A percentile compares a stretch with the other conserved stretches of the same genome.
Conservation (phyloP, 1,140 invertebrate species). For the Patella vulgata region DNA sequence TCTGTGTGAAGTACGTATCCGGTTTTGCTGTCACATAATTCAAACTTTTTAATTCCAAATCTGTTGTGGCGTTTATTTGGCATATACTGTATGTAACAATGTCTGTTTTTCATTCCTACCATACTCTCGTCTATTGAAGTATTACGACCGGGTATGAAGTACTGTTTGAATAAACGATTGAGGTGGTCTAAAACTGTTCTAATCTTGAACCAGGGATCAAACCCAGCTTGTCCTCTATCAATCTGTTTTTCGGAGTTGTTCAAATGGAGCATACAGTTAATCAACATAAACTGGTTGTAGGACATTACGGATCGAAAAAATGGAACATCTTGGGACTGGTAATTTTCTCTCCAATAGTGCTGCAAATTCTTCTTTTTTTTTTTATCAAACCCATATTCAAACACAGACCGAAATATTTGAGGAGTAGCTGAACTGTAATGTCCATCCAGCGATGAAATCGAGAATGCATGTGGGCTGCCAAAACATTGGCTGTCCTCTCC, state of each 20-base stretch:
- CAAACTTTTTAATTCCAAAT: constrained; percentile 33
- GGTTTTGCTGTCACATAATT: constrained; percentile 23
- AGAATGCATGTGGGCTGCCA: no score
- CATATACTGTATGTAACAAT: constrained; percentile 29
- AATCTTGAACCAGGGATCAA: constrained; percentile 30
- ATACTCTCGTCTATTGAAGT: constrained; percentile 32
- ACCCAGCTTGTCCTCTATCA: constrained; percentile 10
- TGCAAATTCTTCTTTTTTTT: neutral
- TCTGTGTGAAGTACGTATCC: constrained; percentile 17
- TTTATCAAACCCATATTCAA: constrained; percentile 13
- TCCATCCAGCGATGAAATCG: no score
- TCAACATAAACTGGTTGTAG: constrained; percentile 7
- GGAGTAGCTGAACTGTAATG: neutral
- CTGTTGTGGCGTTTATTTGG: no score
- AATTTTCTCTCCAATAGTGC: constrained; percentile 2
- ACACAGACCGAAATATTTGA: constrained; percentile 8
- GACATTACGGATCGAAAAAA: neutral
- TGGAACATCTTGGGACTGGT: constrained; percentile 2
- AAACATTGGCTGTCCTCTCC: no score
- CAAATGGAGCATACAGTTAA: constrained; percentile 17
- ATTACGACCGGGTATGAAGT: constrained; percentile 12
- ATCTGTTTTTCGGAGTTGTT: neutral
- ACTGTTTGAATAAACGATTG: constrained; percentile 7
- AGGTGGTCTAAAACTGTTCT: constrained; percentile 15
- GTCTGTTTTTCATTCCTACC: constrained; percentile 29